These are phyloP conservation scores for Porites lobata DNA, from an alignment of 92 coral and sea anemone species.

Conservation along the genomic window DNA sequence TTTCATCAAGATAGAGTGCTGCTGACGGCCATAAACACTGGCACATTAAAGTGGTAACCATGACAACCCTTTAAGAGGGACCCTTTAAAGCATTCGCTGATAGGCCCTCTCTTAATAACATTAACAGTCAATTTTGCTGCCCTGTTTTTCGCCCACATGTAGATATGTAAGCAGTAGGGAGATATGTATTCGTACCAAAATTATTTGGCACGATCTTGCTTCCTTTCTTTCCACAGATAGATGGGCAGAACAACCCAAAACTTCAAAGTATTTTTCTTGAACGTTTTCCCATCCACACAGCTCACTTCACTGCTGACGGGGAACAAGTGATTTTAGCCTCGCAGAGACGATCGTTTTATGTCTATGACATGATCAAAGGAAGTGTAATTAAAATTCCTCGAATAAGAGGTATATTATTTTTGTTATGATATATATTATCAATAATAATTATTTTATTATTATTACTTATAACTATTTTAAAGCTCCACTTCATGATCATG, in stretches of 20 bases:
- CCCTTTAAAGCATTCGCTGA: too few relatives aligned
- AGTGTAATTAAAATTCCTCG: constrained; percentile 87
- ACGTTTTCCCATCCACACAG: constrained; percentile 91
- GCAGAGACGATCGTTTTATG: constrained; percentile 82
- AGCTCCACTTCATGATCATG: too few relatives aligned
- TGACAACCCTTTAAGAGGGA: too few relatives aligned
- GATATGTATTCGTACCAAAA: too few relatives aligned
- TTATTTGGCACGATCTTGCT: neutral
- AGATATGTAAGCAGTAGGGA: neutral
- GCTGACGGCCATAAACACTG: too few relatives aligned
- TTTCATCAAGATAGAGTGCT: too few relatives aligned
- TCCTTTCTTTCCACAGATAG: constrained; percentile 72
- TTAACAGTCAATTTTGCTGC: too few relatives aligned
- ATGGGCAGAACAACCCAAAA: constrained; percentile 49
- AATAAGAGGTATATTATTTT: constrained; percentile 79
- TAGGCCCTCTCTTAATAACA: too few relatives aligned
- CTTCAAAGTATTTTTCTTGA: constrained; percentile 74
- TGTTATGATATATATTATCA: neutral
- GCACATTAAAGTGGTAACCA: too few relatives aligned
- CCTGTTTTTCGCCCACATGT: neutral
- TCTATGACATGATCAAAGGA: constrained; percentile 96
- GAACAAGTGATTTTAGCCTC: constrained; percentile 96
- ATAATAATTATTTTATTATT: too few relatives aligned
- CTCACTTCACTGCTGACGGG: constrained; percentile 92
- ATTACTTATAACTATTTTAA: too few relatives aligned